Evolutionary conservation across 2,113 vertebrate species (phyloP), one percentile per base, ranked within the genome.

Genomic region (Oncorhynchus masou): DNA sequence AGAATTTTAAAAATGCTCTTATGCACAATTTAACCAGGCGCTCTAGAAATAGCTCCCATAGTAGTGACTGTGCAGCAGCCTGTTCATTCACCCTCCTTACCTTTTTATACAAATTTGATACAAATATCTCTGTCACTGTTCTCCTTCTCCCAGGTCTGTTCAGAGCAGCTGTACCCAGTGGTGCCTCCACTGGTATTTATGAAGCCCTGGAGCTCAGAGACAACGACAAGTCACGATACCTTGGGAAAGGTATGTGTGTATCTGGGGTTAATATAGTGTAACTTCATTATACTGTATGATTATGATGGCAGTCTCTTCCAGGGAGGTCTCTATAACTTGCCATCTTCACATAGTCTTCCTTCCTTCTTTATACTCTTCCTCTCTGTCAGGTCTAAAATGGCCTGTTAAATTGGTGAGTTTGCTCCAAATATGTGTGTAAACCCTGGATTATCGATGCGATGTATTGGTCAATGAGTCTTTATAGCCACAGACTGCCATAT

Each of bases 121-220:
- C n/a, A n/a, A n/a, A 6, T 70, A 12, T 48, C 5, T 51, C 12
- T 74, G 15, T 16, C 24, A 51, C 25, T 80, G 20, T 4, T 64
- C 19, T 76, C 80, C 2, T 68, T 71, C 1, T 2, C 11, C 70
- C 82, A 99, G 97, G 98, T 76, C 92, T 97, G 70, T 99, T 98
- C 88, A 91, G 97, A 85, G 97, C 97, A 1, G 97, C 98, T 31
- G 97, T 99, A 82, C 98, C 97, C 73, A 98, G 97, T 0, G 97
- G 97, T 15, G 97, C 98, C 12, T 99, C 97, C 0, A 99, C 97
- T 71, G 97, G 98, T 4, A 96, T 99, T 89, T 98, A 99, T 2
- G 98, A 99, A 88, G 97, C 97, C 54, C 91, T 99, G 77, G 97
- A 99, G 84, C 96, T 99, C 25, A 93, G 97, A 39, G 97, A 99